Base-by-base conservation (phyloP, 1,140 invertebrate genomes). In the Drosophila lowei region DNA sequence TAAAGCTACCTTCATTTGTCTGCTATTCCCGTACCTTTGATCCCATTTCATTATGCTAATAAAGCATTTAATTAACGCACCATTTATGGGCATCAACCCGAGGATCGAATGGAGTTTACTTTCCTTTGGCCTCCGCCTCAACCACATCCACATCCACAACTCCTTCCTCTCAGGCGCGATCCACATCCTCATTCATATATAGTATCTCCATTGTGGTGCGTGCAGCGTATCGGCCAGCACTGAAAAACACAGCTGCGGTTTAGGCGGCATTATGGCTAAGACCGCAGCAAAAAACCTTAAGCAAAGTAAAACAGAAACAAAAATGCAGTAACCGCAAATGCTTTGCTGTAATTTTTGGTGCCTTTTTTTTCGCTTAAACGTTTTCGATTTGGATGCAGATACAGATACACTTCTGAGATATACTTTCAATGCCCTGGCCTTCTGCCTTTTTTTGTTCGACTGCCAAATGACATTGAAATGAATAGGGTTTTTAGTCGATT, bases 31-130 rank as follows among this genome's bases (percentile, higher is more conserved):
- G 34, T 48, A 30, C 52, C 48, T 60, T 62, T 55, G 21, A 63
- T 49, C 41, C 34, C 57, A 43, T 59, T 70, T 74, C 44, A 70
- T 79, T 76, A 59, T 63, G 61, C 68, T 77, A 73, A 84, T 73
- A 54, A 77, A 77, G 53, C 64, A 67, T 80, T 85, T 85, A 77
- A 85, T 85, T 85, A 77, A 72, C 56, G 60, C 74, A 59, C 79
- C 74, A 79, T 75, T 83, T 83, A 83, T 71, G 70, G 74, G 64
- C 59, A 83, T 57, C 56, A 61, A 43, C 46, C 63, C 60, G 34
- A 38, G 11, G 9, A 63, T 30, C 53, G 56, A 79, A 65, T 60
- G 60, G 48, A 55, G 63, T 68, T 56, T 71, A 53, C 50, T 59
- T 56, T 52, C 9, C 42, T 47, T 48, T 52, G 46, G 49, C 60